Base-by-base conservation (phyloP, 2,888 invertebrate species). In the Crocallis elinguaria region DNA sequence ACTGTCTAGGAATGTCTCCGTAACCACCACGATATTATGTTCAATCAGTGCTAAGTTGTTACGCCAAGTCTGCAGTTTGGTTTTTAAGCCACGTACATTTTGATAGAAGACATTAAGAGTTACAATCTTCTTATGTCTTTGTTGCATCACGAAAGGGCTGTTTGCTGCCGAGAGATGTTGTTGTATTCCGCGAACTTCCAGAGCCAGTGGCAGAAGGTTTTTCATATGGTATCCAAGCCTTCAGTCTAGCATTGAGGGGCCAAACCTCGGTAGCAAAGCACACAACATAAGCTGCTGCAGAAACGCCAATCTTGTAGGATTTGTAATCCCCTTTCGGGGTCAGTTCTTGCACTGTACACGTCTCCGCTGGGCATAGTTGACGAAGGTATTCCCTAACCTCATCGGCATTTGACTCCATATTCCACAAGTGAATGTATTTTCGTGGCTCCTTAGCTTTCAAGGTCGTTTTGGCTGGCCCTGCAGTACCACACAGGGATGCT, bases 241-340 rank as follows among this genome's bases (percentile, higher is more conserved):
- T 45, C 11, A 45, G 17, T 5, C 44, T 25, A 11, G 44, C 44
- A 29, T 45, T 45, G 27, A 36, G 17, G 1, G 44, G 44, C 44
- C 44, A 45, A 2, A 45, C 36, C 0, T 45, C 27, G 0, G 29
- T 4, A 3, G 35, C 36, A 12, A 45, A 16, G 27, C 44, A 45
- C 1, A 21, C 13, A 1, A 17, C 36, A 11, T 27, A 17, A 11
- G 13, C 13, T 1, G 44, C 44, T 1, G 14, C 12, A 0, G 44
- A 36, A 9, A 45, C 36, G 2, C 29, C 44, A 9, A 33, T 14
- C 9, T 33, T 33, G 9, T 14, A 33, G 1, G 33, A 33, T 33
- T 33, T 33, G 9, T 33, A 43, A 11, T 35, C 16, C 1, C 44
- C 44, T 17, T 12, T 45, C 0, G 44, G 11, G 3, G 16, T 27